Conservation (phyloP, 1,140 invertebrate species). For the Bombus turneri region DNA sequence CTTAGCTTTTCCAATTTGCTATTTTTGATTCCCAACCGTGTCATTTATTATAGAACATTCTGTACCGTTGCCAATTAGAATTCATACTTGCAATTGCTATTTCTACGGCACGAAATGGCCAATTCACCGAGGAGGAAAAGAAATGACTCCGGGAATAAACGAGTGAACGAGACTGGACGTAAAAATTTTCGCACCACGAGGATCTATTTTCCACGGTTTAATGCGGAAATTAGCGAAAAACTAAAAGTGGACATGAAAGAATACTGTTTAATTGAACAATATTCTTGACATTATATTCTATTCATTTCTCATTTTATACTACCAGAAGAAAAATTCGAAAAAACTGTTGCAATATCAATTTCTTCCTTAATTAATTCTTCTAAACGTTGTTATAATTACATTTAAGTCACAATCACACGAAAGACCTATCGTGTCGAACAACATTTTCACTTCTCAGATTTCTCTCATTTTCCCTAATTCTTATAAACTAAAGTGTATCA, state of each 20-base stretch:
- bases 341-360: not conserved
- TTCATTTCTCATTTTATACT: not conserved
- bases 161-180: not conserved
- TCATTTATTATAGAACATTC: not conserved
- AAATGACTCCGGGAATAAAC: not conserved
- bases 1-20: too few species aligned
- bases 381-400: not conserved
- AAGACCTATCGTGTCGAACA: too few species aligned
- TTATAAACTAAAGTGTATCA: too few species aligned
- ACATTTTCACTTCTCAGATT: too few species aligned
- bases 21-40: not conserved
- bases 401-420: not conserved
- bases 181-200: conserved; percentile 26
- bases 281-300: not conserved
- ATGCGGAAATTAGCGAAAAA: conserved; percentile 42
- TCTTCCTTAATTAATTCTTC: not conserved
- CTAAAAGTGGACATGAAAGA: not conserved
- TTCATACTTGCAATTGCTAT: conserved; percentile 47
- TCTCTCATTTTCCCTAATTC: too few species aligned
- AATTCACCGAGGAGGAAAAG: conserved; percentile 7
- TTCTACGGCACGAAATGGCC: not conserved
- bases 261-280: too few species aligned
- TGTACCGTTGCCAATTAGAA: not conserved
- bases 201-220: conserved; percentile 44
- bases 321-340: not conserved